Evolutionary conservation across 2,797 vertebrate genomes (phyloP).

Genomic region (Kryptolebias ocellatus): DNA sequence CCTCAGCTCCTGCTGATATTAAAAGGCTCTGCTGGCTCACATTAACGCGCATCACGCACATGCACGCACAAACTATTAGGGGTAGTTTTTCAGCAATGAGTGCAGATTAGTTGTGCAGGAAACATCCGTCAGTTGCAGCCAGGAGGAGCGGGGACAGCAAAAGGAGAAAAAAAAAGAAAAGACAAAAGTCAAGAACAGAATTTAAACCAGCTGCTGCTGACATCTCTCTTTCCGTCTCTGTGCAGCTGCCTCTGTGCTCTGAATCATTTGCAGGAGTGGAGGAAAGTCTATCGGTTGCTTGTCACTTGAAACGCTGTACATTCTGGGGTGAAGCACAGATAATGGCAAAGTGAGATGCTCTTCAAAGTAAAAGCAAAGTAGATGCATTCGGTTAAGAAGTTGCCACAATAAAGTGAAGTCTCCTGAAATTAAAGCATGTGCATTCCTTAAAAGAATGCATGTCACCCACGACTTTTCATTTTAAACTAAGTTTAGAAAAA

Average conservation of each 20-base stretch:
- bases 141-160: constrained; percentile 48
- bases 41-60: constrained; percentile 63
- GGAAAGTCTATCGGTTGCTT: constrained; percentile 49
- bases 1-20: constrained; percentile 80
- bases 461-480: not conserved
- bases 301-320: constrained; percentile 50
- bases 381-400: too few species aligned
- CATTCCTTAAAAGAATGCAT: not conserved
- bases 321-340: constrained; percentile 23
- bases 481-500: too few species aligned
- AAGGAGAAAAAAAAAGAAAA: constrained; percentile 57
- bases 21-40: constrained; percentile 83
- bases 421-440: constrained; percentile 1
- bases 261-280: constrained; percentile 60
- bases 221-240: constrained; percentile 50
- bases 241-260: constrained; percentile 44
- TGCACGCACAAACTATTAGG: constrained; percentile 73
- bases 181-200: constrained; percentile 79
- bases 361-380: not conserved
- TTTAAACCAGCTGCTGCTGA: constrained; percentile 75
- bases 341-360: constrained; percentile 14
- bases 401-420: too few species aligned
- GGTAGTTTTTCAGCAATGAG: constrained; percentile 69
- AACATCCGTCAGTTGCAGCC: constrained; percentile 76
- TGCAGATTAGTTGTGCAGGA: constrained; percentile 80